phyloP scores from a whole-genome alignment of 2,113 vertebrate species.

The Paradoxurus hermaphroditus region DNA sequence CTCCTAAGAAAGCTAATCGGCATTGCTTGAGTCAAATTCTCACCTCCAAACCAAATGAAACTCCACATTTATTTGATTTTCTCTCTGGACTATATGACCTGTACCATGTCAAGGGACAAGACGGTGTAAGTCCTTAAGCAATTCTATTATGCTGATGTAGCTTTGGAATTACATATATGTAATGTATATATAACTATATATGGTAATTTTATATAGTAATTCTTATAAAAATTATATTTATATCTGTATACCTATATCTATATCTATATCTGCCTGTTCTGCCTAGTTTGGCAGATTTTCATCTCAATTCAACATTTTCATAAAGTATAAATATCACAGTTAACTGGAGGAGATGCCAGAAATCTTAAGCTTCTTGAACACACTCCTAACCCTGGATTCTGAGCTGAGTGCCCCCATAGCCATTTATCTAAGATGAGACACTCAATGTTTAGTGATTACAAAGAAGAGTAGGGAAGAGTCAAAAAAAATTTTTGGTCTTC shows the following conservation, averaged over 20 bases:
- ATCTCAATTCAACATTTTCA: neutral
- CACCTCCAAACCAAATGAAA: neutral
- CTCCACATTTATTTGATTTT: neutral
- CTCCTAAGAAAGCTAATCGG: neutral
- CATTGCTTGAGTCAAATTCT: neutral
- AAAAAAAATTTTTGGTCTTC: neutral
- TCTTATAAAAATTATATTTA: no score
- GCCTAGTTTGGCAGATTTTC: neutral
- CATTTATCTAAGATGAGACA: neutral
- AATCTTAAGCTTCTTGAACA: neutral
- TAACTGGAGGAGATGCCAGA: neutral
- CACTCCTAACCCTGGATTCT: neutral
- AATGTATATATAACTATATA: no score
- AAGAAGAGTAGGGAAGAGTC: neutral
- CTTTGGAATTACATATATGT: neutral
- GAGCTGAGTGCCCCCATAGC: neutral
- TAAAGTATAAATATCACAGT: neutral
- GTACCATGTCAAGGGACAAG: neutral
- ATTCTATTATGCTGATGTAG: neutral
- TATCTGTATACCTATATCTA: no score
- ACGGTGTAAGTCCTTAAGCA: neutral
- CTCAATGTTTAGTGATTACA: neutral
- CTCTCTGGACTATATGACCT: neutral
- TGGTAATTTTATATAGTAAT: no score
- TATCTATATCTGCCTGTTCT: neutral